Evolutionary conservation across 2,113 vertebrate genomes (phyloP), one percentile per base, ranked within the genome.

Genomic region (Salvator merianae): DNA sequence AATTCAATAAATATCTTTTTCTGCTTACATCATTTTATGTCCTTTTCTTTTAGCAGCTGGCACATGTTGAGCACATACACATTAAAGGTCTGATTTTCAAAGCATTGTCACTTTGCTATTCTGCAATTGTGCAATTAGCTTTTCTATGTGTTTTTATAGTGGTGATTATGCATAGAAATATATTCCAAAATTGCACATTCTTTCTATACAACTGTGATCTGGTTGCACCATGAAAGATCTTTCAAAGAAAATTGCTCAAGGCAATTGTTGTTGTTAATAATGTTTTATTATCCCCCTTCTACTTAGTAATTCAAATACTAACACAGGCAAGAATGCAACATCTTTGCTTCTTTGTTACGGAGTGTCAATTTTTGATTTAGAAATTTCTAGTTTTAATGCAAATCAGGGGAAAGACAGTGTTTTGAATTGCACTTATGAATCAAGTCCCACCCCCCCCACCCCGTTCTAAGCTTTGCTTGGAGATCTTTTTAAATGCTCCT

Each of bases 11-110:
- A 85, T 86, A 79, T 1, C 7, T 53, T 59, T 78, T 76, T n/a
- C 81, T 81, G 4, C 77, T 34, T 82, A 43, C n/a, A 85, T n/a
- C 22, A n/a, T 77, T 78, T 53, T 40, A 66, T 81, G 79, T 20
- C 47, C 12, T 78, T 91, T 85, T 24, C 5, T 77, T 93, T 93
- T 89, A 50, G 89, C 76, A 91, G 84, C 76, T 76, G 83, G 34
- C 26, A 6, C 65, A 38, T 87, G 40, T 89, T 93, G 83, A 50
- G n/a, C 83, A 73, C n/a, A 1, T 72, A 30, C 62, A 70, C 74
- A 43, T 88, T 47, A 3, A 55, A 34, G 86, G 38, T 22, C n/a
- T 84, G 63, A 77, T 79, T 75, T 85, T 72, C 59, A 88, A 24
- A 12, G 32, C 5, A 66, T 40, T 65, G 24, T 65, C 28, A 26